Conservation (phyloP, 2,113 vertebrate species). For the Sarotherodon lohbergeri region DNA sequence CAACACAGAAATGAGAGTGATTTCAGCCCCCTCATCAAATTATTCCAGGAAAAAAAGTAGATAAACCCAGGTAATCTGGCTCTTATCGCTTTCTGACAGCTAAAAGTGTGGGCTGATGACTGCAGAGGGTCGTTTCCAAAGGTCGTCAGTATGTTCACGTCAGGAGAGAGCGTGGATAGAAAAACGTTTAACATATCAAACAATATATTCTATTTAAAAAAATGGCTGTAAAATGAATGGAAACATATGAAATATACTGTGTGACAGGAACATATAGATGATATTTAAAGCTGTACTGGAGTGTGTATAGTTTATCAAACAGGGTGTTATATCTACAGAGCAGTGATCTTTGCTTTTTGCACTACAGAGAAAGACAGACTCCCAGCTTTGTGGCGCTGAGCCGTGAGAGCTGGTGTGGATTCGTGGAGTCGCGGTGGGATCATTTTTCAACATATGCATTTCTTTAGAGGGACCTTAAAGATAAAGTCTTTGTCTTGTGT, state of each 20-base stretch:
- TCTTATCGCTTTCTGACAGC: background rate
- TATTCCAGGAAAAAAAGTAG: background rate
- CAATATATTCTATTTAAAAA: conserved; percentile 21
- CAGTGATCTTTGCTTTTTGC: conserved; percentile 40
- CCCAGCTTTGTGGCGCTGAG: background rate
- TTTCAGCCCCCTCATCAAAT: background rate
- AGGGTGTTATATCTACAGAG: conserved; percentile 29
- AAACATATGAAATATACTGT: background rate
- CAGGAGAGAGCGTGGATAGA: background rate
- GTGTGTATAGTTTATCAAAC: conserved; percentile 16
- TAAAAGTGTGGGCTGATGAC: background rate
- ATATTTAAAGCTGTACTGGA: conserved; percentile 18
- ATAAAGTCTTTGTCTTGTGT: background rate
- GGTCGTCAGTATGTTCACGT: background rate
- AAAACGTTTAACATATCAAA: conserved; percentile 51
- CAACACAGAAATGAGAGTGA: background rate
- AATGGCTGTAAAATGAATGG: background rate
- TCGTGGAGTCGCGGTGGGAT: background rate
- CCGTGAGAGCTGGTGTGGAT: background rate
- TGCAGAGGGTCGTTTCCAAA: background rate
- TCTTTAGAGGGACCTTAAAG: background rate
- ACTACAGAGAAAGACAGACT: conserved; percentile 22
- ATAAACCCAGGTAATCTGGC: background rate
- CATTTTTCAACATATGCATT: background rate
- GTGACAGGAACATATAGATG: background rate